Evolutionary conservation across 1,140 invertebrate species (phyloP).

Genomic region (Palaemon carinicauda): DNA sequence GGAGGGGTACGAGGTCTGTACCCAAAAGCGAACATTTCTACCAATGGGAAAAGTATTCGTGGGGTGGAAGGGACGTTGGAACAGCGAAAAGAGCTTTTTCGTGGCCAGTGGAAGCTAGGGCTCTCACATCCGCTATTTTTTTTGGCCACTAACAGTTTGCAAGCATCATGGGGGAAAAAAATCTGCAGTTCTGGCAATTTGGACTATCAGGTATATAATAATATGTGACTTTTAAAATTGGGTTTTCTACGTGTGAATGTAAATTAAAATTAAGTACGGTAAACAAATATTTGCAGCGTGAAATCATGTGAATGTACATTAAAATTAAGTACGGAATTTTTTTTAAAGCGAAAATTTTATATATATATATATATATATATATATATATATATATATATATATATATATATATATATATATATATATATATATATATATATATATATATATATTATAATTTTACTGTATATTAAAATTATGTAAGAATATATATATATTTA

Average conservation of each 20-base stretch:
- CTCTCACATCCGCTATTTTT: no score
- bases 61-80: not conserved
- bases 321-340: no score
- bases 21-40: no score
- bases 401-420: not conserved
- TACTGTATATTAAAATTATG: not conserved
- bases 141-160: no score
- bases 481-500: not conserved
- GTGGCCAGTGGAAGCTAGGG: no score
- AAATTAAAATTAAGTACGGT: no score
- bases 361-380: slow-evolving; percentile 7
- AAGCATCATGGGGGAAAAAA: no score
- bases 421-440: not conserved
- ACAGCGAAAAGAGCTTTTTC: not conserved
- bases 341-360: no score
- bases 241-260: no score
- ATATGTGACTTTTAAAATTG: no score
- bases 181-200: no score
- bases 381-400: slow-evolving; percentile 10
- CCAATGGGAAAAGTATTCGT: not conserved
- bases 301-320: not conserved
- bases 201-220: no score
- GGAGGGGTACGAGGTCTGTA: not conserved
- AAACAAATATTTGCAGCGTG: not conserved
- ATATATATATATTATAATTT: not conserved